Conservation (phyloP, 2,888 invertebrate species). For the Heteromurus nitidus region DNA sequence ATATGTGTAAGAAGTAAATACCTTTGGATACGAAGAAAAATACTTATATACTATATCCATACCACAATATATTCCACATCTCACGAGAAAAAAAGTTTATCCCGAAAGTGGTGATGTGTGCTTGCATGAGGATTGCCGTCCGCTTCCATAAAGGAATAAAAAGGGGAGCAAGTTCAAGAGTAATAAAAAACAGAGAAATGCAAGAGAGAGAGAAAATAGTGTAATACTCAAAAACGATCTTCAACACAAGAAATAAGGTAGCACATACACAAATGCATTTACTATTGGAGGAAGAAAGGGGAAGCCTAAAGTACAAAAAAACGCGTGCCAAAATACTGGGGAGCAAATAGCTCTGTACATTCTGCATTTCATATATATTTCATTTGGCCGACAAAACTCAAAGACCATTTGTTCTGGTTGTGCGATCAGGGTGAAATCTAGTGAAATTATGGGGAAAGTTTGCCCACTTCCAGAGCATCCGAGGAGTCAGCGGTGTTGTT, state of each 20-base stretch:
- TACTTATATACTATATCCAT: too few relatives aligned
- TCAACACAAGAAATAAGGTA: too few relatives aligned
- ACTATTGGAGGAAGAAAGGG: too few relatives aligned
- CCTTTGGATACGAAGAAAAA: too few relatives aligned
- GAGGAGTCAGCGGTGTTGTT: background rate
- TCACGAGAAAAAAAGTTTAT: too few relatives aligned
- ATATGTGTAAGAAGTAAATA: too few relatives aligned
- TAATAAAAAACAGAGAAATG: slow-evolving; percentile 58
- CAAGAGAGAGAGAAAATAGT: slow-evolving; percentile 15
- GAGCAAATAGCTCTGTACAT: background rate
- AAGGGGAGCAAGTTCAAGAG: slow-evolving; percentile 60
- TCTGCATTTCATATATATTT: slow-evolving; percentile 29
- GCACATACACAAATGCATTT: too few relatives aligned
- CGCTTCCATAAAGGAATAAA: slow-evolving; percentile 60
- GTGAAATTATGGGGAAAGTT: slow-evolving; percentile 72
- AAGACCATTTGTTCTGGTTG: slow-evolving; percentile 56
- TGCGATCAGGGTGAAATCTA: slow-evolving; percentile 69
- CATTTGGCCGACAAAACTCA: slow-evolving; percentile 47
- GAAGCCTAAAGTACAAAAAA: background rate
- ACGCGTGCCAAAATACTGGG: slow-evolving; percentile 19
- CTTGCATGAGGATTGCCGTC: slow-evolving; percentile 18
- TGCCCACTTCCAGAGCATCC: slow-evolving; percentile 27
- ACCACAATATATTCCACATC: too few relatives aligned
- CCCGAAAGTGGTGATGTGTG: too few relatives aligned
- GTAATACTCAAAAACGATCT: background rate